Percentiles rank a stretch among this genome's conserved stretches.
phyloP scores from a whole-genome alignment of 2,113 vertebrate genomes.

The Thryonomys swinderianus region DNA sequence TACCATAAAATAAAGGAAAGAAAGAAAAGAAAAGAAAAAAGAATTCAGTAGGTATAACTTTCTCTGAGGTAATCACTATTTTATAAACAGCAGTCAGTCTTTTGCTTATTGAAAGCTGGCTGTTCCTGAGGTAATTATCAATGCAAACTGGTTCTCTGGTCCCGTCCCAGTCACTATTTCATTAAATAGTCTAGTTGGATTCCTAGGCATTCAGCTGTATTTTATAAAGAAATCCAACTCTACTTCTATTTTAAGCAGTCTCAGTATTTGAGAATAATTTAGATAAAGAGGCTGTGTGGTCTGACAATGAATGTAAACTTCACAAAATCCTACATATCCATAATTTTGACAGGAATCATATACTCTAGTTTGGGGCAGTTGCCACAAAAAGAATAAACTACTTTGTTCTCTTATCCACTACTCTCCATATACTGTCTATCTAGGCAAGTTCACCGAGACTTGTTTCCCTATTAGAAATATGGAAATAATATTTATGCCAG shows the following conservation, averaged over 20 bases:
- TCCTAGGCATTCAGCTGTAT: not conserved
- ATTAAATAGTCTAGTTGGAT: constrained; percentile 58
- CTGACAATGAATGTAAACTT: constrained; percentile 16
- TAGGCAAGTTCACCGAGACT: not conserved
- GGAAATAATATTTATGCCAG: not conserved
- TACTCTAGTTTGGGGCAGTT: not conserved
- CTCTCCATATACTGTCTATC: not conserved
- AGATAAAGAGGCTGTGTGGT: constrained; percentile 12
- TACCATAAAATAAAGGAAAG: no score
- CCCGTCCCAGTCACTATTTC: constrained; percentile 35
- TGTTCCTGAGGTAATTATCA: constrained; percentile 57
- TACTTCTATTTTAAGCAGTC: constrained; percentile 65
- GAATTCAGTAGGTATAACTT: constrained; percentile 45
- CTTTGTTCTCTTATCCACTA: not conserved
- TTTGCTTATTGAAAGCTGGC: not conserved
- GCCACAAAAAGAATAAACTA: not conserved
- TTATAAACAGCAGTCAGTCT: constrained; percentile 53
- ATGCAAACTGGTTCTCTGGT: constrained; percentile 14
- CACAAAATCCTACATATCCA: not conserved
- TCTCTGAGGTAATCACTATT: constrained; percentile 58
- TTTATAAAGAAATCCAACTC: not conserved
- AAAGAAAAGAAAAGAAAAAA: no score
- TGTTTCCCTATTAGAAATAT: not conserved
- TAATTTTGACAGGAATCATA: not conserved
- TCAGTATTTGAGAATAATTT: constrained; percentile 55